A percentile compares a stretch with the other conserved stretches of the same genome.
phyloP scores from a whole-genome alignment of 1,140 invertebrate species.

The Notospermus geniculatus region DNA sequence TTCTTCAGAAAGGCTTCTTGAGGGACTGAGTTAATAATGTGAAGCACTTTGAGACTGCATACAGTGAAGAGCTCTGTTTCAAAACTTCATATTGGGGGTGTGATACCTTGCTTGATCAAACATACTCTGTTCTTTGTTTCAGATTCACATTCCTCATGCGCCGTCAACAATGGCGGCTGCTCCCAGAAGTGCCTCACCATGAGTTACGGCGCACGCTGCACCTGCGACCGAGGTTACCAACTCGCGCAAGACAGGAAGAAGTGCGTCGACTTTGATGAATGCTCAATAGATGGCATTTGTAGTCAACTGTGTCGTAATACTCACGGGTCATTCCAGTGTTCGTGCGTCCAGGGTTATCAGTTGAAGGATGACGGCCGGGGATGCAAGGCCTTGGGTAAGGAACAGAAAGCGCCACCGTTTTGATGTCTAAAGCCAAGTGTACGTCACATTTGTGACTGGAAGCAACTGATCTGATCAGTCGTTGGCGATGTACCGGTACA shows the following conservation, averaged over 20 bases:
- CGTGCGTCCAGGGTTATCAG: conserved; percentile 57
- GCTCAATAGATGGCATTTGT: conserved; percentile 58
- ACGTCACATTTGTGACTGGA: too few species aligned
- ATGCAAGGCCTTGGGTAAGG: conserved; percentile 57
- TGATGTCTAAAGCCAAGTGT: too few species aligned
- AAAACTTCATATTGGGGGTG: too few species aligned
- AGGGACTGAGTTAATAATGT: too few species aligned
- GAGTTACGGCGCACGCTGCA: conserved; percentile 79
- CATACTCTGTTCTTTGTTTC: conserved; percentile 18
- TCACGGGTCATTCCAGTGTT: conserved; percentile 41
- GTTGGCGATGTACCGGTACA: too few species aligned
- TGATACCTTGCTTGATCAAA: too few species aligned
- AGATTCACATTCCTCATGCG: conserved; percentile 39
- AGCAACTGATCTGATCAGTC: too few species aligned
- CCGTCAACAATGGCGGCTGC: conserved; percentile 63
- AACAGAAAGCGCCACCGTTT: too few species aligned
- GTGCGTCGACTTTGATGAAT: conserved; percentile 73
- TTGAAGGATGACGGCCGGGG: conserved; percentile 38
- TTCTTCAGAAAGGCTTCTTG: too few species aligned
- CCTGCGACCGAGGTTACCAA: conserved; percentile 73
- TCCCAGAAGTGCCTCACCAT: conserved; percentile 85
- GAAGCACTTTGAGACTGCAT: too few species aligned
- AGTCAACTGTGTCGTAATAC: conserved; percentile 49
- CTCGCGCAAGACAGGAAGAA: conserved; percentile 33
- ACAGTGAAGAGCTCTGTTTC: too few species aligned